phyloP scores from a whole-genome alignment of 2,797 vertebrate species.

The Nannoperca australis region DNA sequence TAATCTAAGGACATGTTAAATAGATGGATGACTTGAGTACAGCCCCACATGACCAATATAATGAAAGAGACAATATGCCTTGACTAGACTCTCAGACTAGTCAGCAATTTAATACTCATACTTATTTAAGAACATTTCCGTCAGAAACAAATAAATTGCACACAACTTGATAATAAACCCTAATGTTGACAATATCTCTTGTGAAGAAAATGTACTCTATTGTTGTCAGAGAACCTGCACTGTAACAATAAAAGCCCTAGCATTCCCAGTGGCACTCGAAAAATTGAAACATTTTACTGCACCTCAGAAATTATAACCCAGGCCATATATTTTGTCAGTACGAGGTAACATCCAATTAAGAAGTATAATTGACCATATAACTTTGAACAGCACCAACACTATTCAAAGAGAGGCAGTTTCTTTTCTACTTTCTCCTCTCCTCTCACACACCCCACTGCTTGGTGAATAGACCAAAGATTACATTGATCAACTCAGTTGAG shows the following conservation, averaged over 20 bases:
- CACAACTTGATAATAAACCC: slow-evolving; percentile 63
- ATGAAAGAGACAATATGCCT: slow-evolving; percentile 26
- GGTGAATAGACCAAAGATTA: slow-evolving; percentile 67
- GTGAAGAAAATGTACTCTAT: slow-evolving; percentile 52
- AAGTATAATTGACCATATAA: slow-evolving; percentile 73
- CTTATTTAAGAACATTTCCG: slow-evolving; percentile 35
- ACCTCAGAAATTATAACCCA: slow-evolving; percentile 69
- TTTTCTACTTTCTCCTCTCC: slow-evolving; percentile 42
- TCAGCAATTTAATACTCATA: slow-evolving; percentile 37
- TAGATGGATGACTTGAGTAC: slow-evolving; percentile 22
- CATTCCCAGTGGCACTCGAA: slow-evolving; percentile 51
- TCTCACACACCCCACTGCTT: slow-evolving; percentile 44
- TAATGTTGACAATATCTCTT: slow-evolving; percentile 48
- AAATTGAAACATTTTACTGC: slow-evolving; percentile 59
- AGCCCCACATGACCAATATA: slow-evolving; percentile 29
- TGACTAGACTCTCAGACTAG: slow-evolving; percentile 23
- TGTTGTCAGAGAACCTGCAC: slow-evolving; percentile 63
- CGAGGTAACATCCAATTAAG: slow-evolving; percentile 73
- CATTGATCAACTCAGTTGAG: slow-evolving; percentile 67
- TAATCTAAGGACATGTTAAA: slow-evolving; percentile 32
- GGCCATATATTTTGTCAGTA: slow-evolving; percentile 63
- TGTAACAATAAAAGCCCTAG: slow-evolving; percentile 66
- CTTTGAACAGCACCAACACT: slow-evolving; percentile 55
- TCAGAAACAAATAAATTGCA: slow-evolving; percentile 60
- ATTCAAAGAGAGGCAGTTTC: slow-evolving; percentile 42